Conservation (phyloP, 2,113 vertebrate species). For the Sitta europaea region DNA sequence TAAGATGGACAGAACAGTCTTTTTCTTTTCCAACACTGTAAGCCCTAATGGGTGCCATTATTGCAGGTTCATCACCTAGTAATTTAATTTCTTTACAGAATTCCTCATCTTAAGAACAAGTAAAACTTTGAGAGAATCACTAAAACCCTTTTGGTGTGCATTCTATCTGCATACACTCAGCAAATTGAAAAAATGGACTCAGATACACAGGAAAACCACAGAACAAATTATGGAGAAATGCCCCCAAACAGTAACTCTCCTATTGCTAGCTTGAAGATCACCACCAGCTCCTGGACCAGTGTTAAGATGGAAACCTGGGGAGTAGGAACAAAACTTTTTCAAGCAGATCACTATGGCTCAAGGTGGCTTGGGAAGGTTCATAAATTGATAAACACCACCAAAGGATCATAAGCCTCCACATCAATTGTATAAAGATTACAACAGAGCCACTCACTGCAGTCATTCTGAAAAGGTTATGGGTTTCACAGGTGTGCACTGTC, state of each 20-base stretch:
- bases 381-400: conserved; percentile 15
- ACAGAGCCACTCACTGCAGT: neutral
- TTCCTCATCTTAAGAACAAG: neutral
- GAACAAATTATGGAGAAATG: neutral
- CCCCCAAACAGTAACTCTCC: neutral
- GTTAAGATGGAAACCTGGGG: neutral
- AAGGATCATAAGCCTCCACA: conserved; percentile 28
- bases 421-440: conserved; percentile 41
- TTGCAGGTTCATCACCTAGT: neutral
- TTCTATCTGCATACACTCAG: neutral
- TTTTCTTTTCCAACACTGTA: neutral
- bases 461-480: conserved; percentile 16
- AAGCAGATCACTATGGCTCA: neutral
- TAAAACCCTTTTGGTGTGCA: neutral
- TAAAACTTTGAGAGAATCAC: neutral
- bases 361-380: conserved; percentile 23
- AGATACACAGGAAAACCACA: neutral
- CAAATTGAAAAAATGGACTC: neutral
- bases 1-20: neutral
- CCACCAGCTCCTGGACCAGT: neutral
- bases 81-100: neutral
- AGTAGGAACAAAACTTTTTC: conserved; percentile 16
- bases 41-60: neutral
- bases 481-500: conserved; percentile 38
- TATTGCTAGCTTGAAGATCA: neutral